These are phyloP conservation scores for Atrina japonica DNA, from an alignment of 2,888 invertebrate genomes.

Conservation along the genomic window DNA sequence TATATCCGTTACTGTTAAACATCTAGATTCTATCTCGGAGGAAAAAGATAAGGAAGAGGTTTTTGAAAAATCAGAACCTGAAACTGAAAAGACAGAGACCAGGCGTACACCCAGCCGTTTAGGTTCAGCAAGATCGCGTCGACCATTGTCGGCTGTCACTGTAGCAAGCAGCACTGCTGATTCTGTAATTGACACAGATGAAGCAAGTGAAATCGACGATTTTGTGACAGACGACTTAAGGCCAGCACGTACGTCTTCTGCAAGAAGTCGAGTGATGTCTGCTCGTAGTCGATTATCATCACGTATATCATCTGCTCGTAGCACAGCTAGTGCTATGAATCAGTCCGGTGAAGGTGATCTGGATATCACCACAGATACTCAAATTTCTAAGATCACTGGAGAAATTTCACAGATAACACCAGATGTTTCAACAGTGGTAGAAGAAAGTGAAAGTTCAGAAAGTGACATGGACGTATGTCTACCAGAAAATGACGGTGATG, in stretches of 20 bases:
- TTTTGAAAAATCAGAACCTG: background rate
- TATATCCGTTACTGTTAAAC: conserved; percentile 38
- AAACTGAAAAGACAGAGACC: background rate
- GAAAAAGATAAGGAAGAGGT: background rate
- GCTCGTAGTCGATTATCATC: conserved; percentile 17
- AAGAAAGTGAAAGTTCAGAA: background rate
- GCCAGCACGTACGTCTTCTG: conserved; percentile 11
- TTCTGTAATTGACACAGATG: conserved; percentile 4
- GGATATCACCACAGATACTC: background rate
- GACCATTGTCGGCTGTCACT: conserved; percentile 9
- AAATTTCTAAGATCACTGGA: background rate
- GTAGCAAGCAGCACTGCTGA: conserved; percentile 2
- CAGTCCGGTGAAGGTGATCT: background rate
- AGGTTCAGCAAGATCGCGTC: conserved; percentile 1
- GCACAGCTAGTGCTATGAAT: conserved; percentile 4
- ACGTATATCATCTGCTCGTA: conserved; percentile 17
- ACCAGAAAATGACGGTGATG: background rate
- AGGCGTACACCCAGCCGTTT: background rate
- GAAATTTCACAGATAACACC: background rate
- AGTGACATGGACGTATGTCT: conserved; percentile 16
- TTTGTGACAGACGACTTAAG: background rate
- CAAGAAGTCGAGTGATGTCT: conserved; percentile 11
- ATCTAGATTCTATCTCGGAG: conserved; percentile 30
- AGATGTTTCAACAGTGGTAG: background rate
- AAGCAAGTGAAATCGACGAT: conserved; percentile 11